Conservation (phyloP, 2,797 vertebrate species). For the Spatula versicolor region DNA sequence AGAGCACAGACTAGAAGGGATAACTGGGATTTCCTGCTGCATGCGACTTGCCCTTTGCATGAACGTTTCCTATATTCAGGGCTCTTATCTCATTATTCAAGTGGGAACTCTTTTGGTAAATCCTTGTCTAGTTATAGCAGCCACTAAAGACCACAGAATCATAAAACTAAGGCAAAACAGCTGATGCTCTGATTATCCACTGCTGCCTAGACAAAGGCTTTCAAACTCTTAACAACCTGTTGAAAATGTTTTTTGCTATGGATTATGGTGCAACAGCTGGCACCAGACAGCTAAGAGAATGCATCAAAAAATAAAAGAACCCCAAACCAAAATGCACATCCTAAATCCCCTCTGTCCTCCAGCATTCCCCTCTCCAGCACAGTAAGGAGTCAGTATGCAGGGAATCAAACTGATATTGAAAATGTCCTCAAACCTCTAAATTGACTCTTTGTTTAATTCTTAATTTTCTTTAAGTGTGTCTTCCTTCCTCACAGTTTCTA, state of each 20-base stretch:
- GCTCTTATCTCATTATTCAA: constrained; percentile 75
- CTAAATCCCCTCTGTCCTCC: too few relatives aligned
- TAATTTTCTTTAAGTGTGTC: not conserved
- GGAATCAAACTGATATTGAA: not conserved
- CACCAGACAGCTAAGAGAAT: not conserved
- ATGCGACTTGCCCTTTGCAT: constrained; percentile 77
- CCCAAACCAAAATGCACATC: not conserved
- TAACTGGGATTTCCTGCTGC: constrained; percentile 79
- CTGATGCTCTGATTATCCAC: not conserved
- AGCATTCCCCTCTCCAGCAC: rapidly evolving
- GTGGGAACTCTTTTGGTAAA: constrained; percentile 67
- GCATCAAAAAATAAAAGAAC: not conserved
- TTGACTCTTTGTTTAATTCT: not conserved
- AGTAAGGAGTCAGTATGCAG: not conserved
- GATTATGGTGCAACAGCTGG: not conserved
- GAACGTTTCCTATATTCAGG: constrained; percentile 75
- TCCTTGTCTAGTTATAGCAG: constrained; percentile 68
- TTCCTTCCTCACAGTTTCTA: constrained; percentile 3
- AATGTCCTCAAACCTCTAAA: not conserved
- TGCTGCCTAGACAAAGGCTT: not conserved
- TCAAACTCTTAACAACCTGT: not conserved
- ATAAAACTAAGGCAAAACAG: not conserved
- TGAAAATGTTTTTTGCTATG: not conserved
- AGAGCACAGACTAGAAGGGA: constrained; percentile 66
- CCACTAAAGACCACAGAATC: constrained; percentile 44